A percentile compares a stretch with the other conserved stretches of the same genome.
phyloP scores from a whole-genome alignment of 2,888 invertebrate genomes.

The Macrosoma leucophasiata region DNA sequence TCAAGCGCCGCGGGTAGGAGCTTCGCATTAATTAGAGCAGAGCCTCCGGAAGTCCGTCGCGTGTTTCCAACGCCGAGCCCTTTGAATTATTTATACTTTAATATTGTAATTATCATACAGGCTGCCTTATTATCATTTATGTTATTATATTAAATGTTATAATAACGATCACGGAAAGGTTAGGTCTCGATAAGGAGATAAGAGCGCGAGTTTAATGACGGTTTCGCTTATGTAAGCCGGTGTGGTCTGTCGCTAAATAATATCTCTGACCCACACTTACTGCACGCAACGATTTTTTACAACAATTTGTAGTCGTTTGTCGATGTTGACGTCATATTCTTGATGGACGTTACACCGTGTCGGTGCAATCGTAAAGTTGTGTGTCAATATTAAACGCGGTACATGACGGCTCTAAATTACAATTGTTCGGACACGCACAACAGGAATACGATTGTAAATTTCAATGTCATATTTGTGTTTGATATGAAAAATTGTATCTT shows the following conservation, averaged over 20 bases:
- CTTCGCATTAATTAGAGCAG: slow-evolving; percentile 56
- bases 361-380: slow-evolving; percentile 5
- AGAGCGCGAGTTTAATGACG: slow-evolving; percentile 50
- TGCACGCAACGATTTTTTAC: slow-evolving; percentile 45
- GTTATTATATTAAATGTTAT: slow-evolving; percentile 71
- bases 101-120: slow-evolving; percentile 72
- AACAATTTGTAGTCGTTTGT: slow-evolving; percentile 64
- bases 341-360: slow-evolving; percentile 20
- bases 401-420: no score
- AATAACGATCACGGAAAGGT: slow-evolving; percentile 65
- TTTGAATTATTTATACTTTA: slow-evolving; percentile 74
- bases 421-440: no score
- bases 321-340: slow-evolving; percentile 39
- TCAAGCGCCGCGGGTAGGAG: slow-evolving; percentile 48
- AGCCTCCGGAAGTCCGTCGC: slow-evolving; percentile 69
- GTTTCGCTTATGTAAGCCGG: slow-evolving; percentile 29
- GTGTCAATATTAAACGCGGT: no score
- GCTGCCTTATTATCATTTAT: slow-evolving; percentile 67
- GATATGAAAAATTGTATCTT: no score
- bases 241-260: slow-evolving; percentile 21
- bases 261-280: slow-evolving; percentile 32
- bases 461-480: no score
- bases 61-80: slow-evolving; percentile 62
- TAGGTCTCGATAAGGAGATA: slow-evolving; percentile 64
- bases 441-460: no score